Percentiles rank a stretch among this genome's conserved stretches.
These are phyloP conservation scores for Linnaemya tessellans DNA, from an alignment of 2,888 invertebrate genomes.

Conservation along the genomic window DNA sequence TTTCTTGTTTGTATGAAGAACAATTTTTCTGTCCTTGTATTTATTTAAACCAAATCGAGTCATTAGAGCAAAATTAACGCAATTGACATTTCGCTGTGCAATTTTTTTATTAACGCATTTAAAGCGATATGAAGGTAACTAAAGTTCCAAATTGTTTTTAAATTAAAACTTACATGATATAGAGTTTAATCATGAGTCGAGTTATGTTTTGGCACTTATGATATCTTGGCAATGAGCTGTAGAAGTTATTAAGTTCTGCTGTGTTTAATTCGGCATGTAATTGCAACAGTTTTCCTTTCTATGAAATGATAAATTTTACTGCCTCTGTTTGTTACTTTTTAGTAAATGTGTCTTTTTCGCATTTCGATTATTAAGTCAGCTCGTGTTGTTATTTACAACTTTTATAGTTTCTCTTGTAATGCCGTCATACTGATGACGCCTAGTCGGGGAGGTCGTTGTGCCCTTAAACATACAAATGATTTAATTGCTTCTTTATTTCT, in stretches of 20 bases:
- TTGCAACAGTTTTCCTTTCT: neutral
- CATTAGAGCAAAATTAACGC: neutral
- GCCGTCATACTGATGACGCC: slow-evolving; percentile 33
- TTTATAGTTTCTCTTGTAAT: slow-evolving; percentile 13
- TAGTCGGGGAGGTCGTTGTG: slow-evolving; percentile 4
- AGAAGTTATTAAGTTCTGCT: neutral
- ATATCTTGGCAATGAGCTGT: neutral
- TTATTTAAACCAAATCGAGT: neutral
- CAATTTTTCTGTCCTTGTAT: neutral
- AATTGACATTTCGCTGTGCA: neutral
- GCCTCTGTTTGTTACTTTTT: neutral
- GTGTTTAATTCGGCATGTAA: neutral
- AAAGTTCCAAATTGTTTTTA: neutral
- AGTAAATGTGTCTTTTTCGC: neutral
- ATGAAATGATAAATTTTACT: neutral
- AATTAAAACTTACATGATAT: no score
- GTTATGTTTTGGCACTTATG: neutral
- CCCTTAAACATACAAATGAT: slow-evolving; percentile 8
- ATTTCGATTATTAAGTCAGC: neutral
- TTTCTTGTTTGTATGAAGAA: neutral
- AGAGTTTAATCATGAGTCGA: no score
- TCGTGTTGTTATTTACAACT: neutral
- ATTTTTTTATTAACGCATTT: neutral
- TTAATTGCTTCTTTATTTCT: slow-evolving; percentile 29
- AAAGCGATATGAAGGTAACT: neutral